Evolutionary conservation across 2,797 vertebrate species (phyloP).

Genomic region (Peromyscus nudipes): DNA sequence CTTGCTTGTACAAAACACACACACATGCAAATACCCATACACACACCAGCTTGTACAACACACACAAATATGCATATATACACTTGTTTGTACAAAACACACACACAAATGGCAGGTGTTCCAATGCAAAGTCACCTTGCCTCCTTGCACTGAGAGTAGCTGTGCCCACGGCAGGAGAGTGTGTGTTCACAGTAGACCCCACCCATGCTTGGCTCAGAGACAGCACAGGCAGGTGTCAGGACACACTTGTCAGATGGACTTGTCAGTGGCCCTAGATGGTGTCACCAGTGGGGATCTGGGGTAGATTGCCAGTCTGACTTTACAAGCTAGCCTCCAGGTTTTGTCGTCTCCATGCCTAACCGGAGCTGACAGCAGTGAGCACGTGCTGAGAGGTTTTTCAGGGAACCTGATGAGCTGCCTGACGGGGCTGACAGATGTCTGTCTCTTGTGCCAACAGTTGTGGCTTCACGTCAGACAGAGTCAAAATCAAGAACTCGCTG

Average conservation of each 20-base stretch:
- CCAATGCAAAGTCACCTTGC: not conserved
- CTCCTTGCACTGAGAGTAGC: not conserved
- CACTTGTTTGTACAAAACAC: not conserved
- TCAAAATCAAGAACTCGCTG: not conserved
- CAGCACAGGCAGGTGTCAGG: too few relatives aligned
- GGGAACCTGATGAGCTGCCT: not conserved
- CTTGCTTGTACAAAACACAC: not conserved
- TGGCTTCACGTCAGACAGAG: not conserved
- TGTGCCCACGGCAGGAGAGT: rapidly evolving
- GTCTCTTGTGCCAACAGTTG: not conserved
- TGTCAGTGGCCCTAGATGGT: not conserved
- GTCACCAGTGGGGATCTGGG: not conserved
- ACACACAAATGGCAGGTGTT: not conserved
- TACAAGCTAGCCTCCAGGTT: not conserved
- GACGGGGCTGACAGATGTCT: not conserved
- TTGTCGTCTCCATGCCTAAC: not conserved
- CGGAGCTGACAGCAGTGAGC: not conserved
- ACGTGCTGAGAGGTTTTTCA: not conserved
- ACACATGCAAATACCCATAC: not conserved
- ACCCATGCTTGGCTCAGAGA: not conserved
- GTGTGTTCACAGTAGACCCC: not conserved
- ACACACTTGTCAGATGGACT: not conserved
- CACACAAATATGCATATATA: not conserved
- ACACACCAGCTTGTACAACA: not conserved
- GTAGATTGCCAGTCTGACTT: too few relatives aligned